Percentiles rank a stretch among this genome's conserved stretches.
phyloP scores from a whole-genome alignment of 1,140 invertebrate species.

The Aphelenchoides besseyi region DNA sequence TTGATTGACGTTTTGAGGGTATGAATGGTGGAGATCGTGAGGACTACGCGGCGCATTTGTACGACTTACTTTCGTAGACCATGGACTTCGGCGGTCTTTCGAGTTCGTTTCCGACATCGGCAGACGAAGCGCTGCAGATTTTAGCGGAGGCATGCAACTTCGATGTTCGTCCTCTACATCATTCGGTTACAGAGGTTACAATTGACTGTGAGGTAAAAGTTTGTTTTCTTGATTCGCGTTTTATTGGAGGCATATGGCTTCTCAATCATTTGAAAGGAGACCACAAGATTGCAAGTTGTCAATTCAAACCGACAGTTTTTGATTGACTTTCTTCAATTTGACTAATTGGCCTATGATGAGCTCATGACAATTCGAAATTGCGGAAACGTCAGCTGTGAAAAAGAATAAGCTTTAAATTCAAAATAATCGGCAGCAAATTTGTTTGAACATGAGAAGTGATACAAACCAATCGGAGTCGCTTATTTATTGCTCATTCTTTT shows the following conservation, averaged over 20 bases:
- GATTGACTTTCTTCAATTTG: background rate
- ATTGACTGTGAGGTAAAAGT: conserved; percentile 18
- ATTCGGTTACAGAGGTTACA: conserved; percentile 18
- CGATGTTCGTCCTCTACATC: conserved; percentile 14
- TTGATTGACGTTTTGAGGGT: background rate
- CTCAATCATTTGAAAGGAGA: background rate
- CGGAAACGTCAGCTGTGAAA: background rate
- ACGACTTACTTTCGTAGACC: background rate
- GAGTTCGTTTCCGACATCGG: background rate
- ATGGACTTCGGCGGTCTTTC: background rate
- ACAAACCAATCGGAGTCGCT: too few species aligned
- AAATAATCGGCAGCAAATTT: too few species aligned
- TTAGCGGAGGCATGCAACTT: background rate
- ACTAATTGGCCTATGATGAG: conserved; percentile 1
- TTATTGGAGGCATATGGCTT: background rate
- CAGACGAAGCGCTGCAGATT: conserved; percentile 1
- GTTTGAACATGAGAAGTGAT: too few species aligned
- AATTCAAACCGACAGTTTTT: background rate
- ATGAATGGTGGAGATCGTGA: background rate
- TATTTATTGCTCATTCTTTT: too few species aligned
- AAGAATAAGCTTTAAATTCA: too few species aligned
- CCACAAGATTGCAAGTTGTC: background rate
- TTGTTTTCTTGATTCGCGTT: background rate
- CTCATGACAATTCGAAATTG: background rate
- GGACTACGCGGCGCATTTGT: background rate